Evolutionary conservation across 2,888 invertebrate species (phyloP).

Genomic region (Coleophora deauratella): DNA sequence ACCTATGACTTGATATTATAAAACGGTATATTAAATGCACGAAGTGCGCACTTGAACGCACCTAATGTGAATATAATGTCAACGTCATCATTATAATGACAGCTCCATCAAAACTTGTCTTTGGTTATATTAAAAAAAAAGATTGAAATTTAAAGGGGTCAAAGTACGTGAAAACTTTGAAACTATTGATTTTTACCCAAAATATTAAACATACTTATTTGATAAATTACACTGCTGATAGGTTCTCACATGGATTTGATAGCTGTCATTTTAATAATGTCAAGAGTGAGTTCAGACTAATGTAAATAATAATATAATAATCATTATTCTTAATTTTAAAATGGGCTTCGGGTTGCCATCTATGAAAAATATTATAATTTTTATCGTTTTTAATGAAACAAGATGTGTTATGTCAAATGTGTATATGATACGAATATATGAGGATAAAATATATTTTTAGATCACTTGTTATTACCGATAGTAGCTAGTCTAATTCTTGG

Average conservation of each 20-base stretch:
- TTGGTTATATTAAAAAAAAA: not conserved
- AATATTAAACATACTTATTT: constrained; percentile 1
- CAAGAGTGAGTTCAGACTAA: not conserved
- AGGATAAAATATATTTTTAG: constrained; percentile 10
- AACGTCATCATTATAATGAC: no score
- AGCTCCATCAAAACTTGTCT: no score
- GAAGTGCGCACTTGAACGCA: no score
- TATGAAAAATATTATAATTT: constrained; percentile 6
- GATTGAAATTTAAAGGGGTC: constrained; percentile 7
- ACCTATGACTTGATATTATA: no score
- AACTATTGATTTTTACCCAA: constrained; percentile 6
- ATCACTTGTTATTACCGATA: constrained; percentile 24
- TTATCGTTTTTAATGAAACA: constrained; percentile 9
- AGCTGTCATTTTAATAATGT: not conserved
- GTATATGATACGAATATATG: constrained; percentile 8
- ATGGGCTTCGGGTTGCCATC: constrained; percentile 47
- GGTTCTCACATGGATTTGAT: not conserved
- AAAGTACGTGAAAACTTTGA: no score
- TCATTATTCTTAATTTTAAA: constrained; percentile 26
- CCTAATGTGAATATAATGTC: no score
- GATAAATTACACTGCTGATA: not conserved
- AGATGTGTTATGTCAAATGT: constrained; percentile 8
- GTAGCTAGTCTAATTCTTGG: constrained; percentile 30
- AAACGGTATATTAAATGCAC: no score
- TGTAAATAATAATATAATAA: constrained; percentile 17